Evolutionary conservation across 1,140 invertebrate genomes (phyloP).

Genomic region (Globodera ellingtonae): DNA sequence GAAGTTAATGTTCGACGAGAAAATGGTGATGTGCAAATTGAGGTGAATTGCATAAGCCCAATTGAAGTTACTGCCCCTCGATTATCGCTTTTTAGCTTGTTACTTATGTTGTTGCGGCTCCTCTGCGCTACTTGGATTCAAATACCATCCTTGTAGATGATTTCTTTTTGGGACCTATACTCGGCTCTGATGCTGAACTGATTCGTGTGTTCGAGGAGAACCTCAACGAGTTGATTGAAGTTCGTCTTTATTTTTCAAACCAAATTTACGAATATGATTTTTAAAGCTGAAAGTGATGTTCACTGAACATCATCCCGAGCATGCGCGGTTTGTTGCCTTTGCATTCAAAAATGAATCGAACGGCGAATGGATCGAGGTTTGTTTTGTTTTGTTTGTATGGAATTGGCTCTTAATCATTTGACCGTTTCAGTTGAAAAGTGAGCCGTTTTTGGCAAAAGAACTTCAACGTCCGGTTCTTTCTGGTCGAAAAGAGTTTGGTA

Average conservation of each 20-base stretch:
- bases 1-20: not conserved
- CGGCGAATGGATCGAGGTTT: not conserved
- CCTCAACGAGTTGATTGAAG: not conserved
- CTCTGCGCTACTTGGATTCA: slow-evolving; percentile 4
- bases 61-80: not conserved
- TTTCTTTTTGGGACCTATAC: slow-evolving; percentile 11
- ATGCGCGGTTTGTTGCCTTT: not conserved
- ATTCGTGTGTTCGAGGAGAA: not conserved
- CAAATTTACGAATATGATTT: not conserved
- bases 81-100: not conserved
- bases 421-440: not conserved
- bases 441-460: not conserved
- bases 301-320: not conserved
- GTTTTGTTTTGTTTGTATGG: not conserved
- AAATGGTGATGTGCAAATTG: not conserved
- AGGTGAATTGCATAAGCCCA: not conserved
- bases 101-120: not conserved
- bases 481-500: too few species aligned
- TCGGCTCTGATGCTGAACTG: slow-evolving; percentile 8
- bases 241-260: not conserved
- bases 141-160: not conserved
- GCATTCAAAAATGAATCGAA: not conserved
- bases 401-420: not conserved
- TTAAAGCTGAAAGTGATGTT: slow-evolving; percentile 6
- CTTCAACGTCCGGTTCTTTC: too few species aligned